These are phyloP conservation scores for Clunio marinus DNA, from an alignment of 2,888 invertebrate species.

Conservation along the genomic window DNA sequence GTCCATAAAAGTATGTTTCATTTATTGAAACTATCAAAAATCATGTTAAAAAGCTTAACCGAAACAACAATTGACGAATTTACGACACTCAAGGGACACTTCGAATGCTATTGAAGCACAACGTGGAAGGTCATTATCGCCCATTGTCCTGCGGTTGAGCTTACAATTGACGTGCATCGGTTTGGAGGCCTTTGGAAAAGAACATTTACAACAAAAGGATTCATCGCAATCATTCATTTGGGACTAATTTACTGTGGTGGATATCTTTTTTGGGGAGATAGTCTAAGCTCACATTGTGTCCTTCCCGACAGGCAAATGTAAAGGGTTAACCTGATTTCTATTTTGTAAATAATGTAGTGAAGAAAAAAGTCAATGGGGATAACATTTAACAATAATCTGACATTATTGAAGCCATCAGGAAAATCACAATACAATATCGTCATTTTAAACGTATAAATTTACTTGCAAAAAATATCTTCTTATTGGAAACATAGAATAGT, in stretches of 20 bases:
- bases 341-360: not conserved
- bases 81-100: slow-evolving; percentile 4
- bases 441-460: too few relatives aligned
- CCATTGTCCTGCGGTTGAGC: not conserved
- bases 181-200: not conserved
- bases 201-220: not conserved
- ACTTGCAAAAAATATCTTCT: too few relatives aligned
- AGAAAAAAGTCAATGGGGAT: not conserved
- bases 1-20: not conserved
- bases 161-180: not conserved
- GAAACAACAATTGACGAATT: slow-evolving; percentile 16
- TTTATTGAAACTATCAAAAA: not conserved
- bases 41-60: not conserved
- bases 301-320: slow-evolving; percentile 9
- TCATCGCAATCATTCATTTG: slow-evolving; percentile 3
- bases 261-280: not conserved
- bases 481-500: too few relatives aligned
- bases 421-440: too few relatives aligned
- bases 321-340: not conserved
- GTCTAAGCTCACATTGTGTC: not conserved
- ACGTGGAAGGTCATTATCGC: slow-evolving; percentile 2
- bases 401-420: not conserved
- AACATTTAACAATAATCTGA: not conserved
- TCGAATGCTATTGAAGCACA: not conserved
- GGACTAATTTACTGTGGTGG: slow-evolving; percentile 1